Evolutionary conservation across 2,113 vertebrate species (phyloP), one percentile per base, ranked within the genome.

Genomic region (Melanerpes aurifrons): DNA sequence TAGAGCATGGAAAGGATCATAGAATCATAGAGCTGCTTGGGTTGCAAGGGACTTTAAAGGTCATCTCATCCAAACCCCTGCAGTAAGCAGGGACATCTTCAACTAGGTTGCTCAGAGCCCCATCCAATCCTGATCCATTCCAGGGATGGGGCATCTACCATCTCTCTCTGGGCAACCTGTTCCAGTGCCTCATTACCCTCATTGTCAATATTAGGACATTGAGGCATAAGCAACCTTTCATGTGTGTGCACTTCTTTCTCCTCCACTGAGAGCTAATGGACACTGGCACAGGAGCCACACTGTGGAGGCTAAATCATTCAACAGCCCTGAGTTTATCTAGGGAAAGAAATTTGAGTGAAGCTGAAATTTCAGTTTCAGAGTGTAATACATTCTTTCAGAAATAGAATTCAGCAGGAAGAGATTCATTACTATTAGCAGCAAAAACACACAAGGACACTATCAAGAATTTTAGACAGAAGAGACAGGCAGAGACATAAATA

Each of bases 401-500:
- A 56, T 25, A 57, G 22, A 79, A 59, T 6, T 28, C 10, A 63
- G n/a, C 56, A 54, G 25, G 37, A 66, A 35, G 81, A 82, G 31
- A 32, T 29, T 12, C 2, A 11, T 40, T 63, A 32, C 67, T 67
- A 48, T 48, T 50, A 45, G 20, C 35, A 77, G 29, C n/a, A 90
- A 87, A 87, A 87, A 0, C 24, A 67, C 35, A 87, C 7, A 71
- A 25, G 63, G 80, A 74, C 57, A 29, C 13, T 43, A 48, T n/a
- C 57, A 83, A 54, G 69, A 91, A 63, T 57, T 79, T 88, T 2
- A 87, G 73, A 66, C 25, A 72, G 25, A 54, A 71, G 69, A 94
- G 86, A 78, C 40, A 57, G 45, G 58, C 25, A 87, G 70, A 91
- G 45, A 31, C 82, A 40, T 73, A 76, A 88, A 89, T 92, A 78